phyloP scores from a whole-genome alignment of 2,797 vertebrate genomes.

The Characodon lateralis region DNA sequence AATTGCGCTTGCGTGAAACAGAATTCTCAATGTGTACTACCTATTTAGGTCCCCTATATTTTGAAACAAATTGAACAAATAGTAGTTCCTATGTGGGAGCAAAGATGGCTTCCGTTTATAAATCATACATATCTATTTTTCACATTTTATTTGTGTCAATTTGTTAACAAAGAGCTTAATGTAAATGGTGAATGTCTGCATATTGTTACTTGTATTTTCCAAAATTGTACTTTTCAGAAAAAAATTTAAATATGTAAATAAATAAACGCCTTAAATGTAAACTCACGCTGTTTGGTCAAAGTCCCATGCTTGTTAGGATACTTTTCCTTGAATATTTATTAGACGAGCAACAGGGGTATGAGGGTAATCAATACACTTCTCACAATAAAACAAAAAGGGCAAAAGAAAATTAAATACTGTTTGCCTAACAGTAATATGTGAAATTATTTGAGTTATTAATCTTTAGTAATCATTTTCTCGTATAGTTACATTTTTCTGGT shows the following conservation, averaged over 20 bases:
- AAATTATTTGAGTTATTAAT: no score
- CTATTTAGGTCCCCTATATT: constrained; percentile 20
- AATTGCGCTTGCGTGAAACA: constrained; percentile 38
- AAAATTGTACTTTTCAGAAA: neutral
- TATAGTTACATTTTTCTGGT: no score
- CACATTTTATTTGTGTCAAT: neutral
- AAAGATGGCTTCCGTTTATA: neutral
- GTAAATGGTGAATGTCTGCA: neutral
- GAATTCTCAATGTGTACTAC: neutral
- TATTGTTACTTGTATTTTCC: neutral
- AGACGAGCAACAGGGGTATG: no score
- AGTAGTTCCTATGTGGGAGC: constrained; percentile 36
- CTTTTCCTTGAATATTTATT: neutral
- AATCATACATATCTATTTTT: neutral
- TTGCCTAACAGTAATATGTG: no score
- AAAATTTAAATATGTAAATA: neutral
- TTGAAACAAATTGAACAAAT: neutral
- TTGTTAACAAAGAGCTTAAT: neutral
- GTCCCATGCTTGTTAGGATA: neutral
- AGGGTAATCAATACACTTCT: no score
- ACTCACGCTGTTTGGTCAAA: neutral
- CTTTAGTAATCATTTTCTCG: no score
- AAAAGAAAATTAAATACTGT: no score
- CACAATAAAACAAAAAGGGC: no score
- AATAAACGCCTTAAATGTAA: neutral